Evolutionary conservation across 2,113 vertebrate genomes (phyloP).

Genomic region (Gulo gulo): DNA sequence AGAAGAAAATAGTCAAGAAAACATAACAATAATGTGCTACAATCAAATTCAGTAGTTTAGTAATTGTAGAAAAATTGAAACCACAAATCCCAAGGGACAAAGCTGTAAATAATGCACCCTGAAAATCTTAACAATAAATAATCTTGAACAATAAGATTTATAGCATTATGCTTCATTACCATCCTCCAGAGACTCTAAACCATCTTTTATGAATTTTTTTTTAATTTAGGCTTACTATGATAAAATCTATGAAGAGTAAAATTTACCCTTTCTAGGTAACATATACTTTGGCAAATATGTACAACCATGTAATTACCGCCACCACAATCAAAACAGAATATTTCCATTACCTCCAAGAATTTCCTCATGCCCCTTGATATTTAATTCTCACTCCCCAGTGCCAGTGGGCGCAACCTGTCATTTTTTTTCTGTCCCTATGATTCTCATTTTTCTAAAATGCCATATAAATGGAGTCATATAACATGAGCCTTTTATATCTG

Average conservation of each 20-base stretch:
- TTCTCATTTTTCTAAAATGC: background rate
- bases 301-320: background rate
- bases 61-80: slow-evolving; percentile 37
- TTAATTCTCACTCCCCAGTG: rapidly evolving
- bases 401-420: background rate
- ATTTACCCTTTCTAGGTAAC: background rate
- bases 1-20: slow-evolving; percentile 37
- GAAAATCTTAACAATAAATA: slow-evolving; percentile 24
- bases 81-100: background rate
- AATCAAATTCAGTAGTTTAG: slow-evolving; percentile 44
- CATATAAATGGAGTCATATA: background rate
- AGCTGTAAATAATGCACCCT: slow-evolving; percentile 17
- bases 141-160: background rate
- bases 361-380: background rate
- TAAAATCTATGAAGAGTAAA: background rate
- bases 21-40: background rate
- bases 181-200: background rate
- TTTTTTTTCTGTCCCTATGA: background rate
- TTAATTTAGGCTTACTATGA: background rate
- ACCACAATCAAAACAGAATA: background rate
- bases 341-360: background rate
- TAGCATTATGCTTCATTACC: rapidly evolving
- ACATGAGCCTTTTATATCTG: background rate
- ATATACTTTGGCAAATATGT: background rate
- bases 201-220: background rate